Base-by-base conservation (phyloP, 2,888 invertebrate species). In the Cheilosia soror region DNA sequence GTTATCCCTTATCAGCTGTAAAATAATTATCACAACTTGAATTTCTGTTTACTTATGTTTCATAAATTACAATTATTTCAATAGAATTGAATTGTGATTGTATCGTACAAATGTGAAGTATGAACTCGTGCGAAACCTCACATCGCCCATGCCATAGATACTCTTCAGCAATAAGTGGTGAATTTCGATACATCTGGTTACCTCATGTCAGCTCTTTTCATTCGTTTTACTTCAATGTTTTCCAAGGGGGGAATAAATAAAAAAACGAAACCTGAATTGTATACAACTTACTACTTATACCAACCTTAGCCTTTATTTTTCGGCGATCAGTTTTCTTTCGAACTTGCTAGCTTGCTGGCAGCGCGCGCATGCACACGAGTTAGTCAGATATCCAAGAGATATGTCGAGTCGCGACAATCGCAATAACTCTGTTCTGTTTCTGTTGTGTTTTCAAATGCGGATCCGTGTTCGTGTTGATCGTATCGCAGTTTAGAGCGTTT, bases 301-400 rank as follows among this genome's bases (percentile, higher is more conserved):
- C 85, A 85, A 85, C 85, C 85, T 85, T 85, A 80, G 85, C 80
- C 80, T 85, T 84, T 76, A 80, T 77, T 62, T 72, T 80, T 55
- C 44, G 66, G 20, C 62, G 85, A 85, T 80, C 85, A 85, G 85
- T 85, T 76, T 80, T 85, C 76, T 72, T 71, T 79, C 44, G 69
- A 80, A 80, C 75, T 71, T 72, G 80, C 65, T 80, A 55, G 85
- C 65, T 60, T 25, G 49, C 66, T 80, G 68, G 37, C 25, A 49
- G 68, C 37, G 85, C 57, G 85, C 68, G 80, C 53, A 53, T 71
- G 71, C 66, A 68, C 47, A 40, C 37, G 40, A 80, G 55, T 57
- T 72, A 60, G 33, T 62, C 31, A 73, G 33, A 65, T 69, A 69
- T 65, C 51, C 42, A 69, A 69, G 29, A 68, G 75, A 71, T 69